Base-by-base conservation (phyloP, 1,140 invertebrate species). In the Delia radicum region DNA sequence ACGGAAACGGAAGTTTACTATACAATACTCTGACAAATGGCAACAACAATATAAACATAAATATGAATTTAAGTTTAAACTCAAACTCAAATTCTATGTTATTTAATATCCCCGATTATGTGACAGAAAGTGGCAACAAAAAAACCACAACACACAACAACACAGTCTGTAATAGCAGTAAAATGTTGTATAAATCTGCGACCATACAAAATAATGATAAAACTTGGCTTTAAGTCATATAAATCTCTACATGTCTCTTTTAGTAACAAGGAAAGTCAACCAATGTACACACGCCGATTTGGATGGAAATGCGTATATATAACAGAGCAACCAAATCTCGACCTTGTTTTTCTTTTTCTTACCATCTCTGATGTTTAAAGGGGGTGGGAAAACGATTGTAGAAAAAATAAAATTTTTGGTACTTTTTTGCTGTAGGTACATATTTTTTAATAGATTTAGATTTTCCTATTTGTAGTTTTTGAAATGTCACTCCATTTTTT, bases 201-300 rank as follows among this genome's bases (percentile, higher is more conserved):
- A 69, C 18, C 6, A 21, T 15, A 7, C 65, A 69, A 3, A 69
- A 12, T 37, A 80, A 82, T 76, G 82, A 84, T 74, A 84, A 79
- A 75, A 84, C 81, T 77, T 84, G 82, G 82, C 80, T 84, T 62
- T 84, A 84, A 79, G 74, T 77, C 61, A 8, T 55, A 13, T 5
- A 42, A 42, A 42, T 42, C 12, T 15, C n/a, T 42, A n/a, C n/a
- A 15, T 42, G 2, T 42, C n/a, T 42, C 33, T 42, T 42, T 42
- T 42, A n/a, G n/a, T n/a, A n/a, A n/a, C n/a, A n/a, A n/a, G n/a
- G n/a, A n/a, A n/a, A n/a, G n/a, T n/a, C n/a, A n/a, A n/a, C n/a
- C n/a, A n/a, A n/a, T n/a, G n/a, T n/a, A n/a, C n/a, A n/a, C n/a
- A n/a, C n/a, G n/a, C n/a, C n/a, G n/a, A n/a, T n/a, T n/a, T n/a